A percentile compares a stretch with the other conserved stretches of the same genome.
Conservation (phyloP, 2,888 invertebrate species). For the Aradus depressus region DNA sequence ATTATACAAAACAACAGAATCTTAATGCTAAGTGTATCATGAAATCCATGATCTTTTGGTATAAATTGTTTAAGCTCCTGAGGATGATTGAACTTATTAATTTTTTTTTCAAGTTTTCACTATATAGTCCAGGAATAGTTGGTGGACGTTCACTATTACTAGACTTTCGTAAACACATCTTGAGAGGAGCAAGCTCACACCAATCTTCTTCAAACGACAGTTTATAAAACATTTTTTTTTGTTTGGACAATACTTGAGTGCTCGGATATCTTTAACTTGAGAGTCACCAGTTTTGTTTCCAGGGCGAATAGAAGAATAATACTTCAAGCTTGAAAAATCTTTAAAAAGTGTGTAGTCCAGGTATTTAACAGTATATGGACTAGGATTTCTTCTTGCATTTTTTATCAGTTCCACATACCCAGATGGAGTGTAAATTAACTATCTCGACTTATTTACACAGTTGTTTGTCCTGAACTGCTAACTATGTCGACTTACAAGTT, state of each 20-base stretch:
- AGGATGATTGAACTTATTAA: too few species aligned
- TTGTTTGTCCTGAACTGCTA: too few species aligned
- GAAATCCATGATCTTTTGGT: too few species aligned
- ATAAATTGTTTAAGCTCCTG: too few species aligned
- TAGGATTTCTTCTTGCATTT: slow-evolving; percentile 1
- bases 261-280: not conserved
- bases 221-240: not conserved
- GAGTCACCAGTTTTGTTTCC: not conserved
- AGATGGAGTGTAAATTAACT: slow-evolving; percentile 13
- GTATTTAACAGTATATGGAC: slow-evolving; percentile 3
- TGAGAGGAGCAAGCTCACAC: not conserved
- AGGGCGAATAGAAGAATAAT: slow-evolving; percentile 5
- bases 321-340: not conserved
- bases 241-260: not conserved
- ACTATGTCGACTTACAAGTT: too few species aligned
- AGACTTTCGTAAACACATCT: too few species aligned
- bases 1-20: too few species aligned
- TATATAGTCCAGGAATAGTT: too few species aligned
- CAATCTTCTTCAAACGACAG: slow-evolving; percentile 1
- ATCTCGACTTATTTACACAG: too few species aligned
- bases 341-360: slow-evolving; percentile 3
- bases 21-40: too few species aligned
- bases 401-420: not conserved
- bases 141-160: too few species aligned
- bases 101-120: too few species aligned